Evolutionary conservation across 2,888 invertebrate species (phyloP), one percentile per base, ranked within the genome.

Genomic region (Drosophila meridionalis): DNA sequence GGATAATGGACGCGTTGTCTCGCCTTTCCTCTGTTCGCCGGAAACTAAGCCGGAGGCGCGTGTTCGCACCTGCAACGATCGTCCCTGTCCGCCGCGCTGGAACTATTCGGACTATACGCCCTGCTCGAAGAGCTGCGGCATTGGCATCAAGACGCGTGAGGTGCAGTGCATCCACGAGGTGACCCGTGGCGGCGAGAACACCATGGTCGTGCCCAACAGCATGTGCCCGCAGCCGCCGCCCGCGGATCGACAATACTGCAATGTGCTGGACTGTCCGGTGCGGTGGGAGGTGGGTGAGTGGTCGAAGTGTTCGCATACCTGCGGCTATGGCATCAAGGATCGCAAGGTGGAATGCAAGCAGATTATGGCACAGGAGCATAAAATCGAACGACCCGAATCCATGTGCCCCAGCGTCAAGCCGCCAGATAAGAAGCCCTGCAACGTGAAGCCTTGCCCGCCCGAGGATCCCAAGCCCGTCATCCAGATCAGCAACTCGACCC

Each of bases 81-180:
- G 97, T 73, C 97, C 99, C 0, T 99, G 99, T 91, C 98, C 98
- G 2, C 98, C 99, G 0, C 95, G 98, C 83, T 98, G 98, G 98
- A 97, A 97, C 91, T 96, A 96, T 84, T 97, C 97, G 0, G 97
- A 97, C 63, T 98, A 97, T 91, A 96, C 97, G 0, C 95, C 96
- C 28, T 99, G 99, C 93, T 97, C 97, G 28, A 97, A 97, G 92
- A 96, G 97, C 3, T 99, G 99, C 91, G 99, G 99, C 38, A 97
- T 98, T 80, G 99, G 99, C 0, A 96, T 97, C 78, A 98, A 98
- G 93, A 97, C 96, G 0, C 94, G 99, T 70, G 97, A 97, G 92
- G 98, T 93, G 4, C 92, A 93, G 73, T 93, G 93, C 73, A 93
- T 93, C 66, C 93, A 93, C 65, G 94, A 96, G 94, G 97, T 98